Evolutionary conservation across 2,888 invertebrate genomes (phyloP).

Genomic region (Mellilla xanthometata): DNA sequence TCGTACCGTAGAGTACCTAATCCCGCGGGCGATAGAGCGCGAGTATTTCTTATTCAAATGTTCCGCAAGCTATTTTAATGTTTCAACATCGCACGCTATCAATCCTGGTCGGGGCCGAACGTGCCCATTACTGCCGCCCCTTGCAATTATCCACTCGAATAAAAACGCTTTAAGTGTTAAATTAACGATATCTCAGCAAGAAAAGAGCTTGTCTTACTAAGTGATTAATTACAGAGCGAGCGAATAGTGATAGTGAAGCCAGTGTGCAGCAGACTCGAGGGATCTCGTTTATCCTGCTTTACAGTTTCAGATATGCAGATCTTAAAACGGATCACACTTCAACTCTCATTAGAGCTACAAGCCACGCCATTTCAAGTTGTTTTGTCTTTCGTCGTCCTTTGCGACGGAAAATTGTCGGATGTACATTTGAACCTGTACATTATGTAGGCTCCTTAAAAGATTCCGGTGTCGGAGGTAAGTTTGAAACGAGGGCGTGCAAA

Average conservation of each 20-base stretch:
- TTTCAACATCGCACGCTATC: slow-evolving; percentile 72
- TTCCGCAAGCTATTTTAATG: slow-evolving; percentile 73
- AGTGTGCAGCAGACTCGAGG: slow-evolving; percentile 37
- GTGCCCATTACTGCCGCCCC: slow-evolving; percentile 70
- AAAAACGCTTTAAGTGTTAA: slow-evolving; percentile 81
- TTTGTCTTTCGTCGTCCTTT: too few species aligned
- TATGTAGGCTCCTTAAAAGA: slow-evolving; percentile 25
- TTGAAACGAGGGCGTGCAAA: slow-evolving; percentile 48
- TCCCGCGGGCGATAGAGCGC: slow-evolving; percentile 62
- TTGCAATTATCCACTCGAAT: slow-evolving; percentile 79
- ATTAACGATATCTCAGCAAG: slow-evolving; percentile 77
- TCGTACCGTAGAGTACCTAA: slow-evolving; percentile 63
- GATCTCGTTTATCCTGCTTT: slow-evolving; percentile 45
- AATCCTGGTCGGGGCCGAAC: slow-evolving; percentile 72
- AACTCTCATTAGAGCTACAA: background rate
- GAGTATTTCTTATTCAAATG: slow-evolving; percentile 74
- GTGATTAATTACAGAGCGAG: slow-evolving; percentile 67
- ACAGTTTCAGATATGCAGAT: slow-evolving; percentile 22
- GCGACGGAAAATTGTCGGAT: slow-evolving; percentile 10
- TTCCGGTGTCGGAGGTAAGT: slow-evolving; percentile 20
- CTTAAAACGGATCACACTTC: slow-evolving; percentile 20
- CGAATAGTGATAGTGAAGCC: slow-evolving; percentile 49
- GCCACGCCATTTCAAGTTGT: background rate
- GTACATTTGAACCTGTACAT: slow-evolving; percentile 22
- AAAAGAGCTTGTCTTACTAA: slow-evolving; percentile 68